phyloP scores from a whole-genome alignment of 1,140 invertebrate species.

The Aricia agestis region DNA sequence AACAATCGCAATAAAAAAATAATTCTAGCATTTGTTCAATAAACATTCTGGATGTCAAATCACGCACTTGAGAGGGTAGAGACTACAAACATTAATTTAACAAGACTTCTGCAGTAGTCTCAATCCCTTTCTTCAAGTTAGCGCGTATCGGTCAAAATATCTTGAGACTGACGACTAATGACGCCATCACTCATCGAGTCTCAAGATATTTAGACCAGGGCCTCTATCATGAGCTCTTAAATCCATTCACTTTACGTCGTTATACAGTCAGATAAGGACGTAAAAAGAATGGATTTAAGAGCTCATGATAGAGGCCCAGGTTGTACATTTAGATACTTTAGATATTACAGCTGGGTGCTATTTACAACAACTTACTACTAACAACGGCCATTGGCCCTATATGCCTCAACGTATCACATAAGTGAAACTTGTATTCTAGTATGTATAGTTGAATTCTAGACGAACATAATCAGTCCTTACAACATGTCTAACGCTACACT shows the following conservation, averaged over 20 bases:
- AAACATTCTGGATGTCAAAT: constrained; percentile 24
- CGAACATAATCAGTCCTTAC: background rate
- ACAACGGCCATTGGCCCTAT: background rate
- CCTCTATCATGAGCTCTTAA: too few species aligned
- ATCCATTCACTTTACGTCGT: too few species aligned
- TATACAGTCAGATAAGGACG: too few species aligned
- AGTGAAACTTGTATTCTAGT: background rate
- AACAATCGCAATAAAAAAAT: constrained; percentile 29
- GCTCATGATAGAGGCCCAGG: too few species aligned
- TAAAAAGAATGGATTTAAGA: too few species aligned
- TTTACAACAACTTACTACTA: background rate
- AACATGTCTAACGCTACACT: constrained; percentile 15
- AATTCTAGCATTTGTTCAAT: constrained; percentile 20
- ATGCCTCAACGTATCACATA: background rate
- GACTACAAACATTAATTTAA: too few species aligned
- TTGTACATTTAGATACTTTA: constrained; percentile 9
- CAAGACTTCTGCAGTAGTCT: too few species aligned
- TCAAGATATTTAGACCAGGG: too few species aligned
- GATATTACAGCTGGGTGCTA: constrained; percentile 7
- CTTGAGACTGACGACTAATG: too few species aligned
- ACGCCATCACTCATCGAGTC: too few species aligned
- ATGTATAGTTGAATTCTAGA: background rate
- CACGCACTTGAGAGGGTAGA: background rate
- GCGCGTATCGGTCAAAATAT: too few species aligned
- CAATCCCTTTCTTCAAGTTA: too few species aligned